Evolutionary conservation across 2,888 invertebrate genomes (phyloP).

Genomic region (Drosophila suboccidentalis): DNA sequence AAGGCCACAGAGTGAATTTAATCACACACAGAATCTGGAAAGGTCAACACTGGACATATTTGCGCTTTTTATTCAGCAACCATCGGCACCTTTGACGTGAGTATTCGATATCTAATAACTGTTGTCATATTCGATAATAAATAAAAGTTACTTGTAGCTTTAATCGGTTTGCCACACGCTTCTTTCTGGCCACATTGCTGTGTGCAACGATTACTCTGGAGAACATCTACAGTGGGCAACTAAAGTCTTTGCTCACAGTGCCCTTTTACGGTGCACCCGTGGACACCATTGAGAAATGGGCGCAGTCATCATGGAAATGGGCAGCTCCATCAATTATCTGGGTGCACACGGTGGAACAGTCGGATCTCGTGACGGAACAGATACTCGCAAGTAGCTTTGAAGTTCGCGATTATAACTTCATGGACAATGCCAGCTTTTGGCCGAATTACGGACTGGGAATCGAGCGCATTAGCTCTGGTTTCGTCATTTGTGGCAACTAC

Average conservation of each 20-base stretch:
- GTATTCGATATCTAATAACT: neutral
- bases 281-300: conserved; percentile 82
- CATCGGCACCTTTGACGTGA: conserved; percentile 77
- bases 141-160: conserved; percentile 55
- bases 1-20: conserved; percentile 13
- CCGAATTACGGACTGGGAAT: conserved; percentile 82
- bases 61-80: conserved; percentile 84
- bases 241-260: conserved; percentile 83
- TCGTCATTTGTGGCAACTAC: conserved; percentile 78
- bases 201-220: conserved; percentile 84
- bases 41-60: conserved; percentile 77
- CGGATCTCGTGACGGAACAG: conserved; percentile 79
- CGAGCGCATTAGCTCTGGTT: conserved; percentile 80
- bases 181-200: conserved; percentile 79
- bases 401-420: conserved; percentile 72
- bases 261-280: conserved; percentile 81
- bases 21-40: conserved; percentile 51
- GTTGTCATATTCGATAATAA: neutral
- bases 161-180: conserved; percentile 71
- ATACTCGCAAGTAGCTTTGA: conserved; percentile 76
- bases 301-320: conserved; percentile 81
- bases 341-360: conserved; percentile 78
- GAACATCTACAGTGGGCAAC: conserved; percentile 84
- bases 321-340: conserved; percentile 83
- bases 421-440: conserved; percentile 80